Percentiles rank a stretch among this genome's conserved stretches.
Conservation (phyloP, 2,113 vertebrate species). For the Natator depressus region DNA sequence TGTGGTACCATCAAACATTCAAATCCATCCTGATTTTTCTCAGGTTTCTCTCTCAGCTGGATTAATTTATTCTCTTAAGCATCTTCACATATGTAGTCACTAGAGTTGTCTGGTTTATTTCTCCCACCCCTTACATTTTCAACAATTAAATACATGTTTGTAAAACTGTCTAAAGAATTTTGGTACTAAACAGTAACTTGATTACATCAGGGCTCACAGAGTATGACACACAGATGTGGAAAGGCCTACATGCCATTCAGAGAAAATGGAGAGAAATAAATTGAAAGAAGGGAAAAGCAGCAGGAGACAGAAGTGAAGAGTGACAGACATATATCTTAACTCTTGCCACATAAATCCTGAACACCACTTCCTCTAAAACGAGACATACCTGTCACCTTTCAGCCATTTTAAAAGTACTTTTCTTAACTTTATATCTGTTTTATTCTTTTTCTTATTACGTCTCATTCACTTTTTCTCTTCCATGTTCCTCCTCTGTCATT, state of each 20-base stretch:
- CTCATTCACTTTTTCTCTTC: not conserved
- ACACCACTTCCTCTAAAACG: accelerated
- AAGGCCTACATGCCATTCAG: not conserved
- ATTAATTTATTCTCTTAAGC: not conserved
- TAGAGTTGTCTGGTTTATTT: not conserved
- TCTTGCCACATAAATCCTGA: not conserved
- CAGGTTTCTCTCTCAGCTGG: not conserved
- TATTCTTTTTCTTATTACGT: not conserved
- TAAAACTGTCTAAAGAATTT: not conserved
- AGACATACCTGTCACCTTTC: not conserved
- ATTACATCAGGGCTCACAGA: not conserved
- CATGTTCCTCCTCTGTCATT: not conserved
- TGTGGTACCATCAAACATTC: not conserved
- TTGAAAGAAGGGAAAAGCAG: not conserved
- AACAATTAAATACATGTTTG: not conserved
- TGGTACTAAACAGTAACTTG: not conserved
- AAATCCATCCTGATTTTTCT: not conserved
- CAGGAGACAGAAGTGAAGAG: not conserved
- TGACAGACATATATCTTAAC: not conserved
- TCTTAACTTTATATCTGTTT: not conserved
- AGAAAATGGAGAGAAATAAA: not conserved
- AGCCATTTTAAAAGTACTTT: not conserved
- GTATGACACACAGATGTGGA: too few species aligned
- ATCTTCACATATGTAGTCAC: accelerated
- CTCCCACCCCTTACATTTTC: not conserved